Base-by-base conservation (phyloP, 1,140 invertebrate genomes). In the Proales similis region DNA sequence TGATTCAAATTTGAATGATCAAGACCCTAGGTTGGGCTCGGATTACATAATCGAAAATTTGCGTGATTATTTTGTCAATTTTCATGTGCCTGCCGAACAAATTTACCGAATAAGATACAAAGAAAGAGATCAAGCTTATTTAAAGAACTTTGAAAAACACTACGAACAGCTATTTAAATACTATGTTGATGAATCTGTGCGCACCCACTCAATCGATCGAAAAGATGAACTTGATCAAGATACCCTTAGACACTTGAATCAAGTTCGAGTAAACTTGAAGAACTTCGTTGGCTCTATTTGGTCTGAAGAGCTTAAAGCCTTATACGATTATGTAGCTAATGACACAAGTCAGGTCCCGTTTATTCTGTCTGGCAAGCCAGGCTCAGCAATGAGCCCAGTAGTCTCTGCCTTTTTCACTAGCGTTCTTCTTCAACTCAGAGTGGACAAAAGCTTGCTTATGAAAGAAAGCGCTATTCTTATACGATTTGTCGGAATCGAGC, bases 401-500 rank as follows among this genome's bases (percentile, higher is more conserved):
- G 30, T 57, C 20, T 39, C 51, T 11, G 45, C 51, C 14, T 26
- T 57, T 29, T 36, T 42, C 0, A 57, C 24, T 11, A 57, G 45
- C 45, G 11, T 57, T n/a, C 45, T 57, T 14, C 19, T 57, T 42
- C 51, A 57, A 5, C 20, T 57, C 14, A 19, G 36, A 1, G 51
- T 42, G 6, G 17, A 57, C 20, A 42, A 57, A 3, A 42, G 3
- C 11, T 14, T 24, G 42, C 24, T 11, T 38, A 4, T 17, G 4
- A 30, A 30, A 5, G 30, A 57, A 9, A 36, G 45, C 17, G 51
- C 51, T 17, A 26, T 57, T 24, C 24, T 57, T 26, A 42, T 57
- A 29, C 17, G 51, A 57, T 57, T 57, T 17, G 45, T 57, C 22
- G 51, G 51, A 42, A 57, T 57, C 20, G 51, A 57, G 27, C 36